Base-by-base conservation (phyloP, 2,888 invertebrate species). In the Branchinecta sandiegonensis region DNA sequence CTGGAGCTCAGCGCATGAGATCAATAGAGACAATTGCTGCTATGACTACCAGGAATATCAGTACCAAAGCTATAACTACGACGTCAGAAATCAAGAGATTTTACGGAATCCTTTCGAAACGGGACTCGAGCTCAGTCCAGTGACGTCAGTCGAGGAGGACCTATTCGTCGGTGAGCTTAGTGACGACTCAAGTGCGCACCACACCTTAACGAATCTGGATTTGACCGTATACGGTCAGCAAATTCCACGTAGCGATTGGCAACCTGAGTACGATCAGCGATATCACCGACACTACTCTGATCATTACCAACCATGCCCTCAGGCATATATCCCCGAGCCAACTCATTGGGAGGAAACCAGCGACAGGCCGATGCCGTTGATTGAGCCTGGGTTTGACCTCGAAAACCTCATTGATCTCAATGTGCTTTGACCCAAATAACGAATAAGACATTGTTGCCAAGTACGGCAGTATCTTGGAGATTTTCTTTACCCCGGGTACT, bases 381-480 rank as follows among this genome's bases (percentile, higher is more conserved):
- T 69, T 13, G 69, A 69, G 56, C 67, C 69, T 10, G 65, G 67
- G 37, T 50, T 69, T 37, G 69, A 69, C 48, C 68, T 69, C 37
- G 69, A 69, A 46, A 67, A 67, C 13, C 65, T 69, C 8, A 69
- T 69, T 37, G 69, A 69, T 68, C 65, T 69, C 47, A 67, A 69
- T n/a, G 65, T 56, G 46, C 63, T 69, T 47, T 69, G 68, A 69
- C 37, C 37, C 5, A 37, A 37, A 37, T 37, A 37, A 37, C 37
- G 37, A 37, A 37, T 37, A 37, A 37, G 37, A 37, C 37, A 37
- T 37, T 37, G 37, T 37, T 37, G 37, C 37, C 37, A 37, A 37
- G 37, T 37, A 37, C 37, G 37, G 37, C 37, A 37, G 37, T 37
- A 37, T 37, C 37, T 37, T 37, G 37, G 37, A 37, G 2, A 37